Percentiles rank a stretch among this genome's conserved stretches.
Evolutionary conservation across 2,797 vertebrate species (phyloP).

Genomic region (Parotocinclus haroldoi): DNA sequence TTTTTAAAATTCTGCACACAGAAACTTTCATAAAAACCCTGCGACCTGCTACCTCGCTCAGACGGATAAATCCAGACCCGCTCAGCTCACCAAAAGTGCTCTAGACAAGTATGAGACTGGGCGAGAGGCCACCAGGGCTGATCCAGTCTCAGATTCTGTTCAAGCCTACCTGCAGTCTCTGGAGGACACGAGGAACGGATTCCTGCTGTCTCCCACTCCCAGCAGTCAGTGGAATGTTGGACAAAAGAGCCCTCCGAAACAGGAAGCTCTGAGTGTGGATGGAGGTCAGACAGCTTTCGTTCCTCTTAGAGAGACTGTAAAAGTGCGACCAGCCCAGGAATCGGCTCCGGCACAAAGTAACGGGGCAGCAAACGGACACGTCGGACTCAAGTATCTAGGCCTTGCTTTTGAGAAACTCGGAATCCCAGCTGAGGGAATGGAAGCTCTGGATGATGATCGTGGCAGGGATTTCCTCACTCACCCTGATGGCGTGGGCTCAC

Average conservation of each 20-base stretch:
- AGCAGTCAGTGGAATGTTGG: constrained; percentile 19
- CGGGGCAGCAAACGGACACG: neutral
- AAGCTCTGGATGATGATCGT: constrained; percentile 6
- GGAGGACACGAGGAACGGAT: constrained; percentile 51
- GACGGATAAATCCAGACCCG: constrained; percentile 52
- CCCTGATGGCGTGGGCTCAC: constrained; percentile 16
- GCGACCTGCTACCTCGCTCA: constrained; percentile 66
- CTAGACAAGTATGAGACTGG: constrained; percentile 72
- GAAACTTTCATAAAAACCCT: constrained; percentile 73
- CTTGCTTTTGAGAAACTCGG: constrained; percentile 46
- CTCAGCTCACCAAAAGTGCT: constrained; percentile 66
- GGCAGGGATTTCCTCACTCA: constrained; percentile 1
- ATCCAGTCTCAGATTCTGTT: constrained; percentile 61
- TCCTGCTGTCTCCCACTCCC: constrained; percentile 4
- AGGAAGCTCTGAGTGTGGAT: constrained; percentile 23
- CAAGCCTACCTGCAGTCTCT: constrained; percentile 74
- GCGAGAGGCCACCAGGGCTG: constrained; percentile 50
- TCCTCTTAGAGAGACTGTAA: constrained; percentile 28
- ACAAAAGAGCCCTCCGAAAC: neutral
- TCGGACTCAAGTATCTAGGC: constrained; percentile 22
- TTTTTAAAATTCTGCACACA: constrained; percentile 44
- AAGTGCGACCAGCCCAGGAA: neutral
- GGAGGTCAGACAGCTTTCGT: constrained; percentile 9
- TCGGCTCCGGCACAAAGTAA: neutral
- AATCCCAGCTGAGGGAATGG: constrained; percentile 1